Conservation (phyloP, 2,888 invertebrate genomes). For the Hesperia comma region DNA sequence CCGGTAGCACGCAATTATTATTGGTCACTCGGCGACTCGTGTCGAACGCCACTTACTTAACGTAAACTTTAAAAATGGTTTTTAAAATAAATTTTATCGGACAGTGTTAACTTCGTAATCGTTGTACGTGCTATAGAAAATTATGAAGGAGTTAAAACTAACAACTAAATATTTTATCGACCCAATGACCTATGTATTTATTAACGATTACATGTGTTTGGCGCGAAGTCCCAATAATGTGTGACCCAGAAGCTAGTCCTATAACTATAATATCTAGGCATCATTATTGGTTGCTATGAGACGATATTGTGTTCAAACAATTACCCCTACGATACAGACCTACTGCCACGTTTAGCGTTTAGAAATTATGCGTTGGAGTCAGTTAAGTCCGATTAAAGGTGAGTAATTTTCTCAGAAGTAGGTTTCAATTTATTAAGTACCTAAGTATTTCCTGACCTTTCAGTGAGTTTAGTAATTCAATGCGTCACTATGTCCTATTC, state of each 20-base stretch:
- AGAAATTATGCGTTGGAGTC: slow-evolving; percentile 1
- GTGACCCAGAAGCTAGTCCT: slow-evolving; percentile 23
- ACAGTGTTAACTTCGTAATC: neutral
- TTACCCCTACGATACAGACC: slow-evolving; percentile 1
- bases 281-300: slow-evolving; percentile 39
- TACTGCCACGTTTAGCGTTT: neutral
- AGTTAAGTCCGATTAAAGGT: neutral
- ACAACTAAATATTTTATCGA: slow-evolving; percentile 26
- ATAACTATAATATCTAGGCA: slow-evolving; percentile 13
- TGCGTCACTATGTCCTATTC: neutral
- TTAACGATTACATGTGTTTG: slow-evolving; percentile 10
- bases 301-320: slow-evolving; percentile 30
- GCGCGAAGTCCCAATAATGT: slow-evolving; percentile 20
- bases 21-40: slow-evolving; percentile 48
- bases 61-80: slow-evolving; percentile 5
- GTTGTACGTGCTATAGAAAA: neutral
- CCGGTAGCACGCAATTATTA: slow-evolving; percentile 69
- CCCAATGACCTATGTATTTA: slow-evolving; percentile 46
- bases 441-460: slow-evolving; percentile 22
- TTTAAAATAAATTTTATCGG: slow-evolving; percentile 30
- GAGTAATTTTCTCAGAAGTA: slow-evolving; percentile 13
- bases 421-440: neutral
- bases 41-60: slow-evolving; percentile 40
- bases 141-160: slow-evolving; percentile 9
- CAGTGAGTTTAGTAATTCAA: slow-evolving; percentile 3